Evolutionary conservation across 1,140 invertebrate genomes (phyloP).

Genomic region (Linepithema humile): DNA sequence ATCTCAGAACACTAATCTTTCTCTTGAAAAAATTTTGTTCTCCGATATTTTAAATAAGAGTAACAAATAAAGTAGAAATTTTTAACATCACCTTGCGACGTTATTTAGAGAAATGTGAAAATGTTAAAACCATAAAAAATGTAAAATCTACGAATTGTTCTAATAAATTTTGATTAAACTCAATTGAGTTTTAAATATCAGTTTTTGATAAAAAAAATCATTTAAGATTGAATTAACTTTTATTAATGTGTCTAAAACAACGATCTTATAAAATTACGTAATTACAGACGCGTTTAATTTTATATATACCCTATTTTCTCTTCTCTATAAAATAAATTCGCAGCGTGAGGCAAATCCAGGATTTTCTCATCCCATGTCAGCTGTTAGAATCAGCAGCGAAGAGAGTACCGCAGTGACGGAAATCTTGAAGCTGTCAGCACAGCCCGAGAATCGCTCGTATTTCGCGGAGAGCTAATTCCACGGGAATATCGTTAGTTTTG

Average conservation of each 20-base stretch:
- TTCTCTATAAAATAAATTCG: neutral
- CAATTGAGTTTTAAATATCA: neutral
- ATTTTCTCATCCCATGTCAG: slow-evolving; percentile 29
- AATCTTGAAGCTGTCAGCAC: neutral
- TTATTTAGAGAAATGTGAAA: neutral
- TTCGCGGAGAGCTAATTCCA: neutral
- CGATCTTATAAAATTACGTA: neutral
- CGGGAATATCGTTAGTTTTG: slow-evolving; percentile 66
- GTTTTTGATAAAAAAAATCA: neutral
- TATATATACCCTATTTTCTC: neutral
- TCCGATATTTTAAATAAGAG: neutral
- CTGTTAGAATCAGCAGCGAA: slow-evolving; percentile 9
- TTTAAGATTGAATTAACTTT: neutral
- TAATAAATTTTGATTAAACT: neutral
- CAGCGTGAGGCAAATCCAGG: neutral
- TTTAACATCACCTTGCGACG: neutral
- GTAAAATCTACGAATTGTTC: neutral
- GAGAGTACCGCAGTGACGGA: neutral
- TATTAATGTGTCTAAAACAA: neutral
- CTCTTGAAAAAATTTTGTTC: neutral
- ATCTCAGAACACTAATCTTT: neutral
- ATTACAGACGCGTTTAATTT: neutral
- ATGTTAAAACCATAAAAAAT: neutral
- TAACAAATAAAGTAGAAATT: neutral
- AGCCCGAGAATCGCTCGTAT: neutral